A percentile compares a stretch with the other conserved stretches of the same genome.
phyloP scores from a whole-genome alignment of 2,888 invertebrate genomes.

The Aproaerema taeniolella region DNA sequence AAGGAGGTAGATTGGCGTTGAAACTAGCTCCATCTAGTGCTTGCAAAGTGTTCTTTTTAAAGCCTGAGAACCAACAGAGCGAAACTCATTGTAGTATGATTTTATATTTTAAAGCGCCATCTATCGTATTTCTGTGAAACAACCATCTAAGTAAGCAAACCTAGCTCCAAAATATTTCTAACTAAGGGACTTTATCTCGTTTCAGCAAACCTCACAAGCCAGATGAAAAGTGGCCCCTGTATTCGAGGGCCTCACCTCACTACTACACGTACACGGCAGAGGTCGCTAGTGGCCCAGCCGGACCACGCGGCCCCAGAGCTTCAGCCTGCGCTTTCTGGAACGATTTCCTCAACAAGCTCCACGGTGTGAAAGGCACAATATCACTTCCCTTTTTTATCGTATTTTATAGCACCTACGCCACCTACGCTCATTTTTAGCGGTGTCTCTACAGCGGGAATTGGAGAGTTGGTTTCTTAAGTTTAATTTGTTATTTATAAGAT shows the following conservation, averaged over 20 bases:
- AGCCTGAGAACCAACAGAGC: no score
- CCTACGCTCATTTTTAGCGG: no score
- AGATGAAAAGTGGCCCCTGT: slow-evolving; percentile 91
- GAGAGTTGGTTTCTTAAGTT: no score
- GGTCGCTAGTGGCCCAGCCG: slow-evolving; percentile 80
- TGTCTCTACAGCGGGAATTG: no score
- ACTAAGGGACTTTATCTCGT: neutral
- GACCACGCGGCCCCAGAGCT: slow-evolving; percentile 85
- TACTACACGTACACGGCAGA: slow-evolving; percentile 94
- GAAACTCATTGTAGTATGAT: no score
- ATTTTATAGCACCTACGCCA: neutral
- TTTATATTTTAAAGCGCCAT: no score
- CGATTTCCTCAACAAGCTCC: slow-evolving; percentile 93
- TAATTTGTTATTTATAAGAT: no score
- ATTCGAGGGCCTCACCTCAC: slow-evolving; percentile 89
- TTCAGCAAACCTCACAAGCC: slow-evolving; percentile 80
- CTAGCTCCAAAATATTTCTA: neutral
- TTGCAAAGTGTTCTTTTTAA: no score
- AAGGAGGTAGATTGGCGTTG: no score
- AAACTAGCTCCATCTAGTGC: no score
- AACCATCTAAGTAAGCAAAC: no score
- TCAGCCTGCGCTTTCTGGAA: slow-evolving; percentile 98
- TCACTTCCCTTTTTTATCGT: slow-evolving; percentile 1
- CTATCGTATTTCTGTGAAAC: no score
- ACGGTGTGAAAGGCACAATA: slow-evolving; percentile 76